phyloP scores from a whole-genome alignment of 2,888 invertebrate species.

The Eutolmus rufibarbis region DNA sequence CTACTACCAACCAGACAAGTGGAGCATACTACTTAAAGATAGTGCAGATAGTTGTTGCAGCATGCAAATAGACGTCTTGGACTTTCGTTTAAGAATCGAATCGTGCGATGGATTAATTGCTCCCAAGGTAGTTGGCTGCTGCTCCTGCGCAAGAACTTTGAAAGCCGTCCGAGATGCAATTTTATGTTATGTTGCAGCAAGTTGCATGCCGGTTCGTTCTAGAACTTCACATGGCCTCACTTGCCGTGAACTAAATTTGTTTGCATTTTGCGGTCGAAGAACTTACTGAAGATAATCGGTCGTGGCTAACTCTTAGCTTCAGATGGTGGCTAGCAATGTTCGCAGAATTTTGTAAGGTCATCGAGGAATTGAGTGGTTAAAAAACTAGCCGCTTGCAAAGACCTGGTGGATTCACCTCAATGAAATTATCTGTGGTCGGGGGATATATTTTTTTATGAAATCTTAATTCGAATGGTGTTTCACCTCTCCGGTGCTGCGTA shows the following conservation, averaged over 20 bases:
- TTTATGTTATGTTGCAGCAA: neutral
- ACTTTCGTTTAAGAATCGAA: neutral
- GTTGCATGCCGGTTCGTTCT: neutral
- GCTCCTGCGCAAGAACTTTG: neutral
- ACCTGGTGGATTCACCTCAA: neutral
- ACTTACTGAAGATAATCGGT: neutral
- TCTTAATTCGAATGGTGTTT: neutral
- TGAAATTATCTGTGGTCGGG: neutral
- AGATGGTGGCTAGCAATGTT: neutral
- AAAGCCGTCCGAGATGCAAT: neutral
- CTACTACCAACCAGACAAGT: neutral
- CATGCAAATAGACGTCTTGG: neutral
- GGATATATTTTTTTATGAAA: neutral
- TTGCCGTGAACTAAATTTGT: conserved; percentile 10
- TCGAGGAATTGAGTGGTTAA: neutral
- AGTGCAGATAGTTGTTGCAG: neutral
- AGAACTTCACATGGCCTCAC: conserved; percentile 13
- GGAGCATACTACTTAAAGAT: neutral
- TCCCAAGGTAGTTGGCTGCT: neutral
- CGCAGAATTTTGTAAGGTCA: neutral
- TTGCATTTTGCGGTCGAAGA: neutral
- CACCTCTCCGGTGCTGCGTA: neutral
- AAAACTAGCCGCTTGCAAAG: neutral
- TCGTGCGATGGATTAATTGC: neutral
- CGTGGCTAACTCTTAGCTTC: neutral